Evolutionary conservation across 2,797 vertebrate genomes (phyloP).

Genomic region (Clarias pachynema): DNA sequence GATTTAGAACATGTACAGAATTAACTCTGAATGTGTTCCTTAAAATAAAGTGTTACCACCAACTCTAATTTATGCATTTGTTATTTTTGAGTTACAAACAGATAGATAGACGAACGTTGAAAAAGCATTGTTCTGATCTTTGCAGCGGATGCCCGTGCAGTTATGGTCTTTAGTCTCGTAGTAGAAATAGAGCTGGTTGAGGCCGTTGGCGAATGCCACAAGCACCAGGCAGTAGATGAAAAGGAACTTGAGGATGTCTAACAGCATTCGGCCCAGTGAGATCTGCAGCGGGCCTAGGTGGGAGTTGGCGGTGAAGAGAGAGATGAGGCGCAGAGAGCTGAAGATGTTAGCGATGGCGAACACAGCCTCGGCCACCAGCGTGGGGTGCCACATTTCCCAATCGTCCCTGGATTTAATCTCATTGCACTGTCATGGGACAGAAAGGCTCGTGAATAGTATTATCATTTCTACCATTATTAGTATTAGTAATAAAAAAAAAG

Average conservation of each 20-base stretch:
- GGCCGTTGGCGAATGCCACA: conserved; percentile 93
- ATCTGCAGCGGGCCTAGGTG: conserved; percentile 97
- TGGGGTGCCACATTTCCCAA: conserved; percentile 98
- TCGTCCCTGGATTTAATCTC: conserved; percentile 70
- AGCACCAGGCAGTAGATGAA: conserved; percentile 98
- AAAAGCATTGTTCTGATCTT: conserved; percentile 93
- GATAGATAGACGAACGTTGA: conserved; percentile 84
- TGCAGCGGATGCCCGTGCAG: conserved; percentile 92
- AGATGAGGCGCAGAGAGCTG: conserved; percentile 95
- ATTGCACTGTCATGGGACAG: conserved; percentile 78
- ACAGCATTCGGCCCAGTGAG: conserved; percentile 94
- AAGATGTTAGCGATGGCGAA: conserved; percentile 99
- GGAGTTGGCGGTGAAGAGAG: conserved; percentile 96
- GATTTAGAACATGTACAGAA: not conserved
- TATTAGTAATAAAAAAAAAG: not conserved
- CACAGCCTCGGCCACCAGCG: conserved; percentile 91
- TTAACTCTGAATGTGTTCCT: not conserved
- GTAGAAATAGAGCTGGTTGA: conserved; percentile 97
- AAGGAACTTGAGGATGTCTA: conserved; percentile 98
- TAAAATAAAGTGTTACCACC: not conserved
- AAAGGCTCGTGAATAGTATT: not conserved
- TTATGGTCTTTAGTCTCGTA: conserved; percentile 72
- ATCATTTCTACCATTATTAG: not conserved
- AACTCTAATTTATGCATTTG: not conserved
- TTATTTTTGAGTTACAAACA: not conserved